Evolutionary conservation across 30 jellyfish, hydroid and myxozoan species (phyloP), one percentile per base, ranked within the genome.

Genomic region (Cassiopea xamachana): DNA sequence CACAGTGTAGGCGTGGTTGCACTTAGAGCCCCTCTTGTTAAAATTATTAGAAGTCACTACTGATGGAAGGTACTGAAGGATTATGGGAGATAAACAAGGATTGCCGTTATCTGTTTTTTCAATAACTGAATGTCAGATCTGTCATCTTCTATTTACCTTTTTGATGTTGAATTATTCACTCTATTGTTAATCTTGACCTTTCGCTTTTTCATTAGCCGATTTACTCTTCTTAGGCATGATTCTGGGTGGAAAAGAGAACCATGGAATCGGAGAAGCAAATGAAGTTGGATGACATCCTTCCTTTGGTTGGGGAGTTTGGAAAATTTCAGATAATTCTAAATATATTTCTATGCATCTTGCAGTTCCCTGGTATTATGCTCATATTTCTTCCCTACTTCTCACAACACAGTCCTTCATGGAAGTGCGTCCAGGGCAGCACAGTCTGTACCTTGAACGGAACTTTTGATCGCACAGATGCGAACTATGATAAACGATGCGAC

Each of bases 371-470:
- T 0, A 51, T 95, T 1, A 82, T 92, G 83, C 97, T 84, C 62
- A 67, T 94, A 44, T 83, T 96, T 39, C 74, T 96, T 43, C 96
- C 94, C 51, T 92, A 85, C 76, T 96, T 96, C 86, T 91, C 94
- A 27, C 98, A 96, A 70, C 96, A 88, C 83, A 89, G 90, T 69
- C 99, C 99, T 3, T 89, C 94, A 6, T 96, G 99, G 99, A 73
- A 78, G 59, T 96, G 99, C 72, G 96, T 78, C 14, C 59, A 44
- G 8, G 92, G 92, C 94, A 92, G 99, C 70, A 89, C 97, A 1
- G 72, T 69, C 1, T 96, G 99, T 85, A 73, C 83, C 19, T 50
- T 87, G 60, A 91, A 85, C 73, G 97, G 96, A 12, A 79, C 95
- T 8, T 18, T 89, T 18, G 18, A 79, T 44, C 16, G 82, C 2